These are phyloP conservation scores for Eupithecia centaureata DNA, from an alignment of 2,888 invertebrate genomes.

Conservation along the genomic window DNA sequence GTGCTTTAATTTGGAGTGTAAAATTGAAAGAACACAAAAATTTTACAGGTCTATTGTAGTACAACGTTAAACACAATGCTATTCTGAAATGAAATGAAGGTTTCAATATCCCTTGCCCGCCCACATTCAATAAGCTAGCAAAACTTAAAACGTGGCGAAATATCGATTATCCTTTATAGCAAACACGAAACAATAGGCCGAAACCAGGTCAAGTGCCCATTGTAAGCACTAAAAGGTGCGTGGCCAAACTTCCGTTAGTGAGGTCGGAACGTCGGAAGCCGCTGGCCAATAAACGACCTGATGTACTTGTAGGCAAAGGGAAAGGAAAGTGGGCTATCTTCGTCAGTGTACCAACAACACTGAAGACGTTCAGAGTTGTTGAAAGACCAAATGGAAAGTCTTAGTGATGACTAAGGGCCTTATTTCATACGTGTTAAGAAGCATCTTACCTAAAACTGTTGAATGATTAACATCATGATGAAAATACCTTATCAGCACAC, in stretches of 20 bases:
- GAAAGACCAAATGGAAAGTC: too few species aligned
- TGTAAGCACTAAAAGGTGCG: conserved; percentile 48
- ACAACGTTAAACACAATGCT: not conserved
- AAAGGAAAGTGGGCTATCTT: not conserved
- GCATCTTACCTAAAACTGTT: not conserved
- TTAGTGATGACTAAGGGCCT: not conserved
- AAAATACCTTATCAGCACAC: too few species aligned
- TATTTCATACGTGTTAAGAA: not conserved
- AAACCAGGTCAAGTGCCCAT: conserved; percentile 48
- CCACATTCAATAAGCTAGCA: conserved; percentile 33
- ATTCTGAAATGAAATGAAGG: not conserved
- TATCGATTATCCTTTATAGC: conserved; percentile 43
- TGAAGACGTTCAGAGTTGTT: too few species aligned
- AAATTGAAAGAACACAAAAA: not conserved
- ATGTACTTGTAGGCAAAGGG: conserved; percentile 17
- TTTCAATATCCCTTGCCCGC: conserved; percentile 11
- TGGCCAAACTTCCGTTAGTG: conserved; percentile 47
- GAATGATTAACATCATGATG: too few species aligned
- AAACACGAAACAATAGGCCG: conserved; percentile 43
- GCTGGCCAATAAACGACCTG: conserved; percentile 31
- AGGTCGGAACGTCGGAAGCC: conserved; percentile 40
- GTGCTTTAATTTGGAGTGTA: not conserved
- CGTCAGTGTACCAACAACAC: not conserved
- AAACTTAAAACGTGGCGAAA: conserved; percentile 39
- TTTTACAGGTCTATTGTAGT: not conserved